A percentile compares a stretch with the other conserved stretches of the same genome.
These are phyloP conservation scores for Trisateles emortualis DNA, from an alignment of 2,888 invertebrate genomes.

Conservation along the genomic window DNA sequence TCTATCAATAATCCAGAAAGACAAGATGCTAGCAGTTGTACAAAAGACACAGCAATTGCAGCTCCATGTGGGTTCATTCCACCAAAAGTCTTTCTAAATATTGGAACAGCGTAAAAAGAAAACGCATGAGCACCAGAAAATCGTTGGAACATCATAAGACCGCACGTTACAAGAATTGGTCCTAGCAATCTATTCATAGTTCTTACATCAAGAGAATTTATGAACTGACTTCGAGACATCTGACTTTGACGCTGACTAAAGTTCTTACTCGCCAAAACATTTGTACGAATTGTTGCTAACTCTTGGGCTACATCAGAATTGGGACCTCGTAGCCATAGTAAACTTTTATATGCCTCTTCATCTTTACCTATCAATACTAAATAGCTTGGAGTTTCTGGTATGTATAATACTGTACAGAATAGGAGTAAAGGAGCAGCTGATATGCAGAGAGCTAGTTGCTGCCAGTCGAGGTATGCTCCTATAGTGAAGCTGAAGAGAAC, in stretches of 20 bases:
- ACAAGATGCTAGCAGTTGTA: slow-evolving; percentile 94
- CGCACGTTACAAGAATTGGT: slow-evolving; percentile 93
- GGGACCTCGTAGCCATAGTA: slow-evolving; percentile 94
- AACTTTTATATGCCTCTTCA: slow-evolving; percentile 88
- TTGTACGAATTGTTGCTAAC: slow-evolving; percentile 90
- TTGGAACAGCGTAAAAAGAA: slow-evolving; percentile 94
- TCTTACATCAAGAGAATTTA: slow-evolving; percentile 75
- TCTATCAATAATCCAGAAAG: slow-evolving; percentile 94
- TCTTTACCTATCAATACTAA: slow-evolving; percentile 92
- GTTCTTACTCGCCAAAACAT: slow-evolving; percentile 87
- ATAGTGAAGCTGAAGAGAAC: slow-evolving; percentile 94
- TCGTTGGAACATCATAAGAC: slow-evolving; percentile 96
- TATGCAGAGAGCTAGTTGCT: slow-evolving; percentile 93
- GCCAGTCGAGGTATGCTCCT: slow-evolving; percentile 94
- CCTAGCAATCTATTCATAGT: slow-evolving; percentile 85
- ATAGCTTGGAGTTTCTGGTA: slow-evolving; percentile 96
- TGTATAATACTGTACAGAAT: slow-evolving; percentile 91
- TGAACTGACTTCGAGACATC: slow-evolving; percentile 75
- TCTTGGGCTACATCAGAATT: slow-evolving; percentile 92
- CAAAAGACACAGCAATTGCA: slow-evolving; percentile 94
- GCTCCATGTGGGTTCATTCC: slow-evolving; percentile 94
- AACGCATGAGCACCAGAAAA: slow-evolving; percentile 94
- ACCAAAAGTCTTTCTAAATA: slow-evolving; percentile 94
- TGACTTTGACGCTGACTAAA: slow-evolving; percentile 81
- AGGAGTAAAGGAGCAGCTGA: slow-evolving; percentile 92